phyloP scores from a whole-genome alignment of 2,113 vertebrate species.

The Carollia perspicillata region DNA sequence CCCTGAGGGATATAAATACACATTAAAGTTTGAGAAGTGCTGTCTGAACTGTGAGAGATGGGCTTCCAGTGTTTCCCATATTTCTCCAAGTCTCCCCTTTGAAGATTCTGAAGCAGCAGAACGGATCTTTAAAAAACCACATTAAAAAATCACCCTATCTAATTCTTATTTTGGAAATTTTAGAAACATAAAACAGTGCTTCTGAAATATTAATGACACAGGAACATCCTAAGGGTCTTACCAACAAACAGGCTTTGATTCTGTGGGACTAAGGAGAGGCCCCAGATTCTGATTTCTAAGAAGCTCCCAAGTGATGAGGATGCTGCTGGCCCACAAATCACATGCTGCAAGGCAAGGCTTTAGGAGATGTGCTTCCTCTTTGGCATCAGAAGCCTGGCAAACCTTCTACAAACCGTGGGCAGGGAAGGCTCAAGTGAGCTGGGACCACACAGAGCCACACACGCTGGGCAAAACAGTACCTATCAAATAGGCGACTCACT shows the following conservation, averaged over 20 bases:
- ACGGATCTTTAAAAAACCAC: not conserved
- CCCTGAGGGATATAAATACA: not conserved
- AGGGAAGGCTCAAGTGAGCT: not conserved
- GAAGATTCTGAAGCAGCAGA: not conserved
- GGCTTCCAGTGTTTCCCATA: not conserved
- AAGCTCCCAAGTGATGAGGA: not conserved
- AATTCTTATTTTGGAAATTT: not conserved
- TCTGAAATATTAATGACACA: not conserved
- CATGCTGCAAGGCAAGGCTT: fast-evolving
- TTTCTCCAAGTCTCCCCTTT: not conserved
- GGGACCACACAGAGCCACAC: not conserved
- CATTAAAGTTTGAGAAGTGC: not conserved
- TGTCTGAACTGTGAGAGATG: not conserved
- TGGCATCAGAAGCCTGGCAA: not conserved
- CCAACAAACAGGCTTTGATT: not conserved
- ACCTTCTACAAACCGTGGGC: fast-evolving
- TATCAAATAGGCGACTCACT: not conserved
- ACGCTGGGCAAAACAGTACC: not conserved
- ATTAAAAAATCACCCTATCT: not conserved
- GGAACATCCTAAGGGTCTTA: not conserved
- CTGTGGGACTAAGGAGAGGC: not conserved
- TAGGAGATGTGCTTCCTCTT: not conserved
- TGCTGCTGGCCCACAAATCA: not conserved
- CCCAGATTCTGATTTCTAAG: not conserved
- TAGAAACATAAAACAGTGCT: not conserved